Conservation (phyloP, 1,140 invertebrate species). For the honey bee (Apis mellifera) region Amel_HAv3.1 CM009932.2:8144001-8144500, state of each 20-base stretch:
- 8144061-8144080: slow-evolving; percentile 11
- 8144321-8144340: slow-evolving; percentile 31
- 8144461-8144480: slow-evolving; percentile 11
- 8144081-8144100: background rate
- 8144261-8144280: slow-evolving; percentile 5
- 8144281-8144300: slow-evolving; percentile 23
- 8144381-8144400: background rate
- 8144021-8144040: slow-evolving; percentile 57
- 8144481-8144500: slow-evolving; percentile 38
- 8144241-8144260: slow-evolving; percentile 53
- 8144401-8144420: slow-evolving; percentile 11
- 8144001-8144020: slow-evolving; percentile 79
- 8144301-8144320: slow-evolving; percentile 9
- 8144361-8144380: slow-evolving; percentile 10
- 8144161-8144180: background rate
- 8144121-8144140: slow-evolving; percentile 3
- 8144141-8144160: background rate
- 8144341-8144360: slow-evolving; percentile 37
- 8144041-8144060: background rate
- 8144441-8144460: background rate
- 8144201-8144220: background rate
- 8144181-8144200: background rate
- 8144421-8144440: slow-evolving; percentile 14
- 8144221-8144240: background rate
- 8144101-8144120: background rate